Conservation (phyloP, 2,797 vertebrate species). For the Oryzias dopingdopingensis region DNA sequence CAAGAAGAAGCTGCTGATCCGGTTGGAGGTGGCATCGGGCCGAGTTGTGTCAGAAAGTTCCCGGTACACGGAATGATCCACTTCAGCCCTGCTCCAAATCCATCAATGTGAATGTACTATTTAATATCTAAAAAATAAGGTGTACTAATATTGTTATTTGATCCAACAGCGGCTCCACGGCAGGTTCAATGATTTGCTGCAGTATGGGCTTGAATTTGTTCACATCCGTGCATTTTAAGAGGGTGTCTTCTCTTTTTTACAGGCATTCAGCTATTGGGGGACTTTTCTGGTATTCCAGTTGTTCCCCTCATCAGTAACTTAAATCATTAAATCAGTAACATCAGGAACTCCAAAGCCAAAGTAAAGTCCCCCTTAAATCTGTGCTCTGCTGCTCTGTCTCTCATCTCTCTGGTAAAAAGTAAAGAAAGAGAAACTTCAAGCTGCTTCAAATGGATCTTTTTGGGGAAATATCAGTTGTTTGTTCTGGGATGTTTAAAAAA, state of each 20-base stretch:
- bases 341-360: too few species aligned
- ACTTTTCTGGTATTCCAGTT: background rate
- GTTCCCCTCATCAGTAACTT: background rate
- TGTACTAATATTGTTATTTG: too few species aligned
- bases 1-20: constrained; percentile 66
- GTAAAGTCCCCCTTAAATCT: too few species aligned
- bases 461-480: too few species aligned
- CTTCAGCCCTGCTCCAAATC: constrained; percentile 4
- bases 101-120: constrained; percentile 27
- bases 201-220: constrained; percentile 8
- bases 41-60: constrained; percentile 57
- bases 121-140: too few species aligned
- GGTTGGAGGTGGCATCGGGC: constrained; percentile 56
- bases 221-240: constrained; percentile 10
- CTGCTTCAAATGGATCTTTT: too few species aligned
- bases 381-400: too few species aligned
- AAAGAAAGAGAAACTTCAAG: too few species aligned
- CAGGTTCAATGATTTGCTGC: background rate
- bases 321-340: too few species aligned
- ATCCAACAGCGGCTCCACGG: constrained; percentile 5
- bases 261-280: constrained; percentile 2
- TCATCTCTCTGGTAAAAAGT: too few species aligned
- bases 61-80: constrained; percentile 39
- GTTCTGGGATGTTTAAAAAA: too few species aligned
- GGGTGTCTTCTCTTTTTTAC: constrained; percentile 20